Evolutionary conservation across 2,888 invertebrate species (phyloP).

Genomic region (Druceiella hillmani): DNA sequence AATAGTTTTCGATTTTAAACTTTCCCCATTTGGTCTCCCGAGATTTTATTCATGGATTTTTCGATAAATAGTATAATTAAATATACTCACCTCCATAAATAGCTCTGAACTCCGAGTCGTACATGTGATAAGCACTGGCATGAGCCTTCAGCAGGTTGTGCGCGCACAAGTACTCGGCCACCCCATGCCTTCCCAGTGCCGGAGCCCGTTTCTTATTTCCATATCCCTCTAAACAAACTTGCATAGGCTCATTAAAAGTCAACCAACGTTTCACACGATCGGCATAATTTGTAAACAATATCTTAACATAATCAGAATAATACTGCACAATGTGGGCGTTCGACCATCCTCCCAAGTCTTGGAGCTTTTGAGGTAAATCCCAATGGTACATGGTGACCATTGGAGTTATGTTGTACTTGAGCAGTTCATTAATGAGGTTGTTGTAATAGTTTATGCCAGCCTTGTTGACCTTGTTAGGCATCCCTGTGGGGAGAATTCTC

Average conservation of each 20-base stretch:
- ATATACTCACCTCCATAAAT: slow-evolving; percentile 48
- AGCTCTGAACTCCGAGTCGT: slow-evolving; percentile 52
- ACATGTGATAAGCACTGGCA: slow-evolving; percentile 62
- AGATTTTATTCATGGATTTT: too few relatives aligned
- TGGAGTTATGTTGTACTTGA: slow-evolving; percentile 62
- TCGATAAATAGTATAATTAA: too few relatives aligned
- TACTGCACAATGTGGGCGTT: slow-evolving; percentile 60
- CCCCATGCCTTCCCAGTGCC: slow-evolving; percentile 52
- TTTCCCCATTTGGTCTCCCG: too few relatives aligned
- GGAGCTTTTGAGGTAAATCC: slow-evolving; percentile 62
- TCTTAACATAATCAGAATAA: slow-evolving; percentile 58
- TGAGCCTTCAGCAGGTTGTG: slow-evolving; percentile 72
- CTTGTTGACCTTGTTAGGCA: slow-evolving; percentile 58
- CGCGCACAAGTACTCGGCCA: slow-evolving; percentile 61
- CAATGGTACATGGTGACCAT: slow-evolving; percentile 68
- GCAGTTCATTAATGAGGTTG: slow-evolving; percentile 64
- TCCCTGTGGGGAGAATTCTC: slow-evolving; percentile 65
- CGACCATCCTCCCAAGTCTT: slow-evolving; percentile 63
- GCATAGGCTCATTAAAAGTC: slow-evolving; percentile 71
- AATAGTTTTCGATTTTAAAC: not conserved
- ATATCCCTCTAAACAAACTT: slow-evolving; percentile 50
- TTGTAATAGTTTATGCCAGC: slow-evolving; percentile 73
- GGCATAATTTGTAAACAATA: slow-evolving; percentile 57
- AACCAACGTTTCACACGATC: slow-evolving; percentile 66
- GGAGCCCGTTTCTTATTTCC: slow-evolving; percentile 57